Evolutionary conservation across 2,113 vertebrate species (phyloP).

Genomic region (Xyrauchen texanus): DNA sequence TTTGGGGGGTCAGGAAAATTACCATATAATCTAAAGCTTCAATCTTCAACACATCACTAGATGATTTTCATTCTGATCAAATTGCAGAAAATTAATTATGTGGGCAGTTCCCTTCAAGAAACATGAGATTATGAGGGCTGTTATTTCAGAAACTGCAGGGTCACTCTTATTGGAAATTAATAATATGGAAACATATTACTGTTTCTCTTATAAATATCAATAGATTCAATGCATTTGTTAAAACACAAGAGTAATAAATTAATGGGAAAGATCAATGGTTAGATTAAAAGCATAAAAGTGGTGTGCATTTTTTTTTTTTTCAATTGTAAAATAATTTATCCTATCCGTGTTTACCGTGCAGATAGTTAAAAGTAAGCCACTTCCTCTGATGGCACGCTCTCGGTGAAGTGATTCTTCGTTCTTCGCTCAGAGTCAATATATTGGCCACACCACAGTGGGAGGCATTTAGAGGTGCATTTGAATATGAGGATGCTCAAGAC

Average conservation of each 20-base stretch:
- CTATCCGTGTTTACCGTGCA: not conserved
- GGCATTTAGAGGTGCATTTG: too few relatives aligned
- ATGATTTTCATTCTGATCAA: conserved; percentile 8
- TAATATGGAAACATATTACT: conserved; percentile 39
- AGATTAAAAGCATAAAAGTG: conserved; percentile 8
- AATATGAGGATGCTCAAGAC: too few relatives aligned
- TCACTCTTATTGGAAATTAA: conserved; percentile 24
- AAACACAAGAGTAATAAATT: conserved; percentile 20
- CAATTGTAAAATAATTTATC: not conserved
- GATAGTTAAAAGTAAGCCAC: not conserved
- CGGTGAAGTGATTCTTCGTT: too few relatives aligned
- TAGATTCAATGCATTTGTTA: conserved; percentile 16
- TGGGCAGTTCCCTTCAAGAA: not conserved
- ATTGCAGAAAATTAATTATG: conserved; percentile 23
- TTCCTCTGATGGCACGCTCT: too few relatives aligned
- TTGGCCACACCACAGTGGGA: too few relatives aligned
- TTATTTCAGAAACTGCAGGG: conserved; percentile 11
- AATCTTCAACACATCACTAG: not conserved
- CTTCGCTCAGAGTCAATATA: too few relatives aligned
- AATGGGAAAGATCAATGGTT: conserved; percentile 5
- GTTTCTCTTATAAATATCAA: conserved; percentile 40
- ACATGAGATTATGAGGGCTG: not conserved
- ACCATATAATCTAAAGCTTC: too few relatives aligned
- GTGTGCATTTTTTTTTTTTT: not conserved
- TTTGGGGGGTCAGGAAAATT: too few relatives aligned